Conservation (phyloP, 2,888 invertebrate species). For the Harmothoe impar region DNA sequence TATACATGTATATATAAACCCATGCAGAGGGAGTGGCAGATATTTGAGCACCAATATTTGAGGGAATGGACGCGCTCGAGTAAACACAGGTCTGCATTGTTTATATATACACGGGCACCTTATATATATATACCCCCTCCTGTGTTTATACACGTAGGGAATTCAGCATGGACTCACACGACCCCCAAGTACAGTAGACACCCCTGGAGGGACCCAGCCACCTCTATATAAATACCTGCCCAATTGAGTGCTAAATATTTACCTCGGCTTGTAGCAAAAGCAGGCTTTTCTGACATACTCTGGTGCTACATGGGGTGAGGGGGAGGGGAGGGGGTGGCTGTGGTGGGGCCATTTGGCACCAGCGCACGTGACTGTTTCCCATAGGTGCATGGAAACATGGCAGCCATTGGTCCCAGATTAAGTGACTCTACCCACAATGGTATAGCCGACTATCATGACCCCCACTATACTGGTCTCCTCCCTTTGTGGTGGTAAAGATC, state of each 20-base stretch:
- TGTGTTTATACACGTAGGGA: conserved; percentile 49
- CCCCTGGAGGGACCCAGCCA: not conserved
- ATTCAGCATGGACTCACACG: conserved; percentile 26
- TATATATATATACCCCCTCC: conserved; percentile 7
- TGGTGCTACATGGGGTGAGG: conserved; percentile 2
- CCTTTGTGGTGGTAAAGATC: conserved; percentile 25
- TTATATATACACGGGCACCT: conserved; percentile 40
- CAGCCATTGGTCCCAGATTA: conserved; percentile 11
- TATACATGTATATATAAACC: not conserved
- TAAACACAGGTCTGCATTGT: conserved; percentile 12
- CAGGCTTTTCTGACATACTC: conserved; percentile 53
- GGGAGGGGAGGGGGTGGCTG: not conserved
- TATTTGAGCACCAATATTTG: not conserved
- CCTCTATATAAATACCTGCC: conserved; percentile 38
- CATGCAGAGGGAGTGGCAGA: not conserved
- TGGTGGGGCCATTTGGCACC: conserved; percentile 43
- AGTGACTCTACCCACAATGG: not conserved
- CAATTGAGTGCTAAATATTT: conserved; percentile 56
- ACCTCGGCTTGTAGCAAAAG: conserved; percentile 37
- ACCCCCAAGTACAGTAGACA: not conserved
- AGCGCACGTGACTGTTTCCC: conserved; percentile 13
- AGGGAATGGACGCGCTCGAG: not conserved
- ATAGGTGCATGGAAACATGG: conserved; percentile 41
- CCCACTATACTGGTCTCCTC: not conserved
- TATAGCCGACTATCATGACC: not conserved